Evolutionary conservation across 2,113 vertebrate species (phyloP).

Genomic region (Connochaetes taurinus): DNA sequence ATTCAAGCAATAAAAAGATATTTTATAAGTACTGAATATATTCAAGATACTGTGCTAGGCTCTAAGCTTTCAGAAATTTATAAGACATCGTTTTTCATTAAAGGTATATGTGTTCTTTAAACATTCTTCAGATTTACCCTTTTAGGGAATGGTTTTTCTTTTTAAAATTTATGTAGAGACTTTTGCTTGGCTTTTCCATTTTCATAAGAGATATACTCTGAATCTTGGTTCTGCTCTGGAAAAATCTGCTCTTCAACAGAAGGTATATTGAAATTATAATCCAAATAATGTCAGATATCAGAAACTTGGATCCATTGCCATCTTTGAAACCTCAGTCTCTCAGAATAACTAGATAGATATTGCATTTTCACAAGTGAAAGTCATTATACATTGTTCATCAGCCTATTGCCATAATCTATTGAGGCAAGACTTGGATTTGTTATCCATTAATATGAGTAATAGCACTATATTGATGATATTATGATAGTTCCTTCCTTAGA

Average conservation of each 20-base stretch:
- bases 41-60: neutral
- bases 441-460: neutral
- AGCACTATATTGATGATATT: neutral
- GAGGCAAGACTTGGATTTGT: neutral
- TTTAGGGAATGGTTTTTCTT: neutral
- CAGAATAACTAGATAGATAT: neutral
- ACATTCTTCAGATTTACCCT: neutral
- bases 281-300: neutral
- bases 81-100: neutral
- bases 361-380: neutral
- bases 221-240: neutral
- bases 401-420: neutral
- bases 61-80: neutral
- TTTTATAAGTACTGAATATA: neutral
- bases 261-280: neutral
- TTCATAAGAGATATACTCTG: neutral
- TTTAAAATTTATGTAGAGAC: neutral
- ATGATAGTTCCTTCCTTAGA: neutral
- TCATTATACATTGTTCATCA: neutral
- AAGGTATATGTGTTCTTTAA: neutral
- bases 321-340: neutral
- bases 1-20: neutral
- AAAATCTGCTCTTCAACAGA: neutral
- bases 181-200: neutral
- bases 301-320: neutral